These are phyloP conservation scores for Darevskia nairensis DNA, from an alignment of 2,797 vertebrate genomes.

Conservation along the genomic window DNA sequence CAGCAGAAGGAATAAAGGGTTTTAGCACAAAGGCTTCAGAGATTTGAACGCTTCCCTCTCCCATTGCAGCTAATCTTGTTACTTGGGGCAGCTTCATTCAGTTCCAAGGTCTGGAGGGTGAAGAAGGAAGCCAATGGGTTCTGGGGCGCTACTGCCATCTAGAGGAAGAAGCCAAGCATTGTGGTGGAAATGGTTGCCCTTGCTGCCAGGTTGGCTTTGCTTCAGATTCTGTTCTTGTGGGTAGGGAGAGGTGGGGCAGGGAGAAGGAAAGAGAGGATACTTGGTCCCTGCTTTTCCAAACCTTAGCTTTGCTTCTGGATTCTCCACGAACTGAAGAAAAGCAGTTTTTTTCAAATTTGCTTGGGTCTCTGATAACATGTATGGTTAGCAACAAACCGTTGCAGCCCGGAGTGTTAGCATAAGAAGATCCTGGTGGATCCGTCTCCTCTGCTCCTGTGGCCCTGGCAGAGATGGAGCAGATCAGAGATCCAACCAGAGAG, in stretches of 20 bases:
- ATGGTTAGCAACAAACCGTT: too few relatives aligned
- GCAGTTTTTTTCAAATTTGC: not conserved
- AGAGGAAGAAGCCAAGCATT: not conserved
- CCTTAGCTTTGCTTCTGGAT: not conserved
- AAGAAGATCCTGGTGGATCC: too few relatives aligned
- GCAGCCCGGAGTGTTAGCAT: too few relatives aligned
- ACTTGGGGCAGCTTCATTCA: not conserved
- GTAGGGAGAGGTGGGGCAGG: not conserved
- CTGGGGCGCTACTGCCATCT: slow-evolving; percentile 11
- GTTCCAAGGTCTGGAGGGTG: not conserved
- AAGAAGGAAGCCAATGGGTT: not conserved
- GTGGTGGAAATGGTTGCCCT: not conserved
- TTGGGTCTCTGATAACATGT: too few relatives aligned
- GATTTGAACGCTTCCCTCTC: not conserved
- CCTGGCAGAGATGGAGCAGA: too few relatives aligned
- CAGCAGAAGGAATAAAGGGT: not conserved
- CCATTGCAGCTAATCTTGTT: not conserved
- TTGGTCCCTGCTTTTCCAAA: not conserved
- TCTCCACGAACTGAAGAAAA: not conserved
- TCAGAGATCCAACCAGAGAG: too few relatives aligned
- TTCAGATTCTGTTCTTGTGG: not conserved
- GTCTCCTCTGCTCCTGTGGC: too few relatives aligned
- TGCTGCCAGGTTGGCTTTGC: not conserved
- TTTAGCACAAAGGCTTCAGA: not conserved
- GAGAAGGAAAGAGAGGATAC: not conserved